Base-by-base conservation (phyloP, 2,888 invertebrate genomes). In the Dasysyrphus tricinctus region DNA sequence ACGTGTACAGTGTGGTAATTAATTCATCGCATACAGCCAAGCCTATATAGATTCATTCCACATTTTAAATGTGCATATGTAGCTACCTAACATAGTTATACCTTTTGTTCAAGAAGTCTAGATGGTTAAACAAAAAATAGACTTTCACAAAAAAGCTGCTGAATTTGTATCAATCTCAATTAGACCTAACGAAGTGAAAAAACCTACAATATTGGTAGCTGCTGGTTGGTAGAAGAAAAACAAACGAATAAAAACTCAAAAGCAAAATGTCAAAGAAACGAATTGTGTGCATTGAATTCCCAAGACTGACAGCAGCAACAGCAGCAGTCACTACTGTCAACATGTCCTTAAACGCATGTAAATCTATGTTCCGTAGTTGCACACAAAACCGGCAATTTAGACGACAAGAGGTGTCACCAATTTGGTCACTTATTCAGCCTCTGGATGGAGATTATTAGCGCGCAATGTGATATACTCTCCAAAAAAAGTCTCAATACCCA, bases 121-220 rank as follows among this genome's bases (percentile, higher is more conserved):
- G 61, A 61, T 42, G 61, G 3, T 16, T 44, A 54, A 70, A n/a
- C n/a, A n/a, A 42, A 70, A 56, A 37, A 37, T 0, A 65, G 44
- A 49, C 67, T 44, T 47, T 67, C 54, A 32, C 29, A 37, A 47
- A 61, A 67, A 67, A 67, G 61, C 37, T 49, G 49, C 73, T 69
- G 85, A 85, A 81, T 85, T 85, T 81, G 81, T 85, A 81, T 81
- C 81, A 81, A 85, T 85, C 85, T 85, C 85, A 85, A 85, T 85
- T 81, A 85, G 85, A 81, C 81, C 81, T 85, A 85, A 85, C 85
- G 85, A 85, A 85, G 77, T 81, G 80, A 77, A 85, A n/a, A 81
- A 85, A 76, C 57, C 77, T 54, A 59, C 72, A 85, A 80, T 2
- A 44, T 7, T 61, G 29, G 3, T 9, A 14, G n/a, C 44, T 44